Conservation (phyloP, 2,888 invertebrate species). For the Teinopalpus imperialis region DNA sequence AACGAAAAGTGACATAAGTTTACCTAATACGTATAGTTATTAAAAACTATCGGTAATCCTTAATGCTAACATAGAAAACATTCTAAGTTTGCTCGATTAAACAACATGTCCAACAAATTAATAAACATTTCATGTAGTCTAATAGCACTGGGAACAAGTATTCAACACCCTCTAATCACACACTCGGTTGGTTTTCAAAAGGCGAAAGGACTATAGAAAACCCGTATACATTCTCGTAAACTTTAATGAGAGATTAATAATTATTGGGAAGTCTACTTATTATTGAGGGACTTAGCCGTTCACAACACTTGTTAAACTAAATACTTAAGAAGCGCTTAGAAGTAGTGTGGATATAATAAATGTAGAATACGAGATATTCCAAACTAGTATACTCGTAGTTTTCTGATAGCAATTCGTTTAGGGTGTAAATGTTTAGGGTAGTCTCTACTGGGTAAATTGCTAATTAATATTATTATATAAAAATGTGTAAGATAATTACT, state of each 20-base stretch:
- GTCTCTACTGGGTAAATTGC: too few species aligned
- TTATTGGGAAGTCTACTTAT: constrained; percentile 35
- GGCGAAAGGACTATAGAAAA: constrained; percentile 47
- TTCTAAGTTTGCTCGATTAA: constrained; percentile 11
- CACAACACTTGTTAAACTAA: constrained; percentile 3
- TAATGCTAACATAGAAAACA: too few species aligned
- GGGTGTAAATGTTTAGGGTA: too few species aligned
- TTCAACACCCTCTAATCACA: constrained; percentile 62
- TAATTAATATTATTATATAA: too few species aligned
- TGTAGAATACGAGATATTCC: too few species aligned
- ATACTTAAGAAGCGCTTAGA: constrained; percentile 9
- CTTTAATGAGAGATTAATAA: constrained; percentile 50
- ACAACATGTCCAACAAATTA: constrained; percentile 33
- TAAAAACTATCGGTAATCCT: too few species aligned
- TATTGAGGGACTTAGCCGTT: constrained; percentile 13
- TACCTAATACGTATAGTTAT: too few species aligned
- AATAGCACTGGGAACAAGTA: constrained; percentile 37
- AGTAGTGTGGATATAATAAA: too few species aligned
- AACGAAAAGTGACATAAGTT: too few species aligned
- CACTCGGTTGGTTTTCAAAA: constrained; percentile 63
- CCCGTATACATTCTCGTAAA: constrained; percentile 40
- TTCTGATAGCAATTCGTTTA: too few species aligned
- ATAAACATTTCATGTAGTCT: constrained; percentile 39
- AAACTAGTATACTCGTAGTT: too few species aligned
- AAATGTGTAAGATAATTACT: too few species aligned